phyloP scores from a whole-genome alignment of 2,113 vertebrate species.

The Campylomormyrus tamandua region DNA sequence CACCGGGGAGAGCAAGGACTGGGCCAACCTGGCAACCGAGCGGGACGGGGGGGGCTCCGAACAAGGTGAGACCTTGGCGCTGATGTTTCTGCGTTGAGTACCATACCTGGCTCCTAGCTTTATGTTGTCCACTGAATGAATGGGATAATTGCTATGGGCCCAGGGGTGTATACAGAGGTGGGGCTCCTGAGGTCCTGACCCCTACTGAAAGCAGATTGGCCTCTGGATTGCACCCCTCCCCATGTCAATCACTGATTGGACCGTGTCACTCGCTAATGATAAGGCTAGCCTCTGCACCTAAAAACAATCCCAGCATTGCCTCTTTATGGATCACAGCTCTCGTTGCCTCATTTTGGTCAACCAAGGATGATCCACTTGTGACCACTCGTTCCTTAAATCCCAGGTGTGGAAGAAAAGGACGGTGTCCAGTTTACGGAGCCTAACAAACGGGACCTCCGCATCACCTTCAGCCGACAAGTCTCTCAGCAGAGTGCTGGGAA shows the following conservation, averaged over 20 bases:
- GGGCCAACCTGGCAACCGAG: conserved; percentile 10
- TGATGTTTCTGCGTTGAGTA: neutral
- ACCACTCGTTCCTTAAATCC: conserved; percentile 19
- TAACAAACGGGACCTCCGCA: conserved; percentile 55
- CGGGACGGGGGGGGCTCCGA: conserved; percentile 12
- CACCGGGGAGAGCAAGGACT: conserved; percentile 29
- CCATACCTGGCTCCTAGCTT: neutral
- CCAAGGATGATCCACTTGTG: neutral
- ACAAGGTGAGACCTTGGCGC: conserved; percentile 29
- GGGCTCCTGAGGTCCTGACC: neutral
- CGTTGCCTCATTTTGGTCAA: neutral
- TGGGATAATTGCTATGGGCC: neutral
- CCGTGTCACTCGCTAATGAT: neutral
- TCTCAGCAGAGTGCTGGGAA: conserved; percentile 67
- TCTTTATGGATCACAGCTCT: neutral
- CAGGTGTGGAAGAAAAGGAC: conserved; percentile 58
- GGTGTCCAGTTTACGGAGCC: conserved; percentile 63
- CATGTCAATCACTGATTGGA: neutral
- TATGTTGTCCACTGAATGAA: neutral
- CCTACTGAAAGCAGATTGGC: neutral
- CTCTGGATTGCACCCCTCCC: neutral
- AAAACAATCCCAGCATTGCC: neutral
- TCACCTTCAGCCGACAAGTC: conserved; percentile 63
- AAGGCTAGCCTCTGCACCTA: neutral
- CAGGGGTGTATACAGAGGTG: neutral